Base-by-base conservation (phyloP, 2,797 vertebrate genomes). In the Morelia viridis region DNA sequence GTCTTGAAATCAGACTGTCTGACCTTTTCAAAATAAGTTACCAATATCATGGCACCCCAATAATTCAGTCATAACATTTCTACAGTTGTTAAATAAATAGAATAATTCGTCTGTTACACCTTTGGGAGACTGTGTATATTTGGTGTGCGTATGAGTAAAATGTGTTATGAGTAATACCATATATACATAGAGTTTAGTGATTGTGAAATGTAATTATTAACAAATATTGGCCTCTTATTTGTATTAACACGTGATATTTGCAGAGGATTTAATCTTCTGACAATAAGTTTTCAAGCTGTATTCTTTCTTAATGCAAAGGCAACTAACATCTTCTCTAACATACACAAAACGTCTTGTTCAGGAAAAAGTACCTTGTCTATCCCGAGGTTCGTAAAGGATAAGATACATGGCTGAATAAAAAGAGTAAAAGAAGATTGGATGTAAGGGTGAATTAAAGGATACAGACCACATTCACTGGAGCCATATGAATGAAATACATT, bases 1-100 rank as follows among this genome's bases (percentile, higher is more conserved):
- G 68, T 56, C 84, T 80, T 24, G 24, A 87, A 80, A 64, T 85
- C 56, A 71, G 91, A 86, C 62, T 90, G 89, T 90, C 65, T 90
- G 68, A 90, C 46, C 89, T 92, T 92, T 56, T 85, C 65, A 68
- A 90, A 56, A 92, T 58, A 83, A 64, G 89, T 64, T 92, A 87
- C 57, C 15, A 13, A 76, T 62, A 94, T 83, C 93, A 71, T 92
- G 88, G 89, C 89, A 93, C 89, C 83, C 50, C 89, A 87, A 41
- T 57, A 87, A 92, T 85, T 87, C 85, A 92, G 89, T 87, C 85
- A 88, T 65, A 92, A 90, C 60, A 92, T 65, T 90, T 90, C 68
- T 90, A 87, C 64, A 90, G 58, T 41, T 89, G 83, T 85, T 24
- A 26, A 64, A 50, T 31, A 41, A 85, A 60, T 57, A 61, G 53